A percentile compares a stretch with the other conserved stretches of the same genome.
Conservation (phyloP, 2,113 vertebrate genomes). For the Machaerirhynchus nigripectus region DNA sequence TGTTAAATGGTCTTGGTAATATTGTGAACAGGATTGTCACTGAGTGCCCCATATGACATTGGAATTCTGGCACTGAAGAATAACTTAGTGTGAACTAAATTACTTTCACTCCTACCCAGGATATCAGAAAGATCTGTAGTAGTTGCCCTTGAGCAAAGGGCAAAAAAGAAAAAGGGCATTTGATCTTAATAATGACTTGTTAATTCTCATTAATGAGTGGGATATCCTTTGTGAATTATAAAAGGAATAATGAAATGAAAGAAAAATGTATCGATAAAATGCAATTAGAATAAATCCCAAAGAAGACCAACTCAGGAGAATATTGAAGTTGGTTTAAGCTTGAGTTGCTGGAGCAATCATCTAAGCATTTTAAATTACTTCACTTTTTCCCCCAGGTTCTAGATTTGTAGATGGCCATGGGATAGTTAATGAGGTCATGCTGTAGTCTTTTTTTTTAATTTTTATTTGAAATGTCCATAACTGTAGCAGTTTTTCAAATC, state of each 20-base stretch:
- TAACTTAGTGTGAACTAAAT: neutral
- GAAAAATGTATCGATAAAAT: conserved; percentile 48
- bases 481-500: neutral
- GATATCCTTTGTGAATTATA: conserved; percentile 47
- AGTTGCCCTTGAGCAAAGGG: conserved; percentile 6
- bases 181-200: conserved; percentile 20
- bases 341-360: neutral
- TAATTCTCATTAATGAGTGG: conserved; percentile 46
- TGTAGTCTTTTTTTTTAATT: neutral
- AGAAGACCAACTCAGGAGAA: conserved; percentile 1
- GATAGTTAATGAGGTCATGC: neutral
- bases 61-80: neutral
- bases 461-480: neutral
- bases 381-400: neutral
- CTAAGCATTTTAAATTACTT: neutral
- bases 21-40: neutral
- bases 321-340: neutral
- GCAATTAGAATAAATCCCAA: conserved; percentile 55
- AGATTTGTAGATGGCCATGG: neutral
- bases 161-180: neutral
- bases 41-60: neutral
- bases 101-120: neutral
- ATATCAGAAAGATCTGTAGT: neutral
- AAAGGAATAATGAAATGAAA: conserved; percentile 29
- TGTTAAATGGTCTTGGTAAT: neutral